Evolutionary conservation across 2,888 invertebrate species (phyloP), one percentile per base, ranked within the genome.

Genomic region (Hydriomena furcata): DNA sequence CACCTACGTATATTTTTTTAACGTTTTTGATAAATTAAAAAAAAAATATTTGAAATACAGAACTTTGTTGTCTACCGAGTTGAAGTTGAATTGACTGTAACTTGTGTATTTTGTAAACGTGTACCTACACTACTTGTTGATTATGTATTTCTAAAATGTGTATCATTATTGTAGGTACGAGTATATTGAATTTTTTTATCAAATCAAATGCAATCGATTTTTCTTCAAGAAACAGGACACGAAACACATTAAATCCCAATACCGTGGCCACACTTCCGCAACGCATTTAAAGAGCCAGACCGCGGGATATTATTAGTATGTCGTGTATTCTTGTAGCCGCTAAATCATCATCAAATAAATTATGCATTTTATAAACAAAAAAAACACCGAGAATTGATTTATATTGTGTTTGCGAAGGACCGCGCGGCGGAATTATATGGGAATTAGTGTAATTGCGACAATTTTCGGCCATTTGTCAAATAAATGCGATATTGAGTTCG

Each of bases 271-370:
- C 11, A 50, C 50, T 54, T 54, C 53, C 49, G 53, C 45, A 35
- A 35, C 32, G 10, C 49, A 43, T 32, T 38, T 41, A 30, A 31
- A 42, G 38, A 52, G 42, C 8, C 42, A 38, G 27, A 7, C 40
- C 52, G 30, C 32, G 37, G 27, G 46, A 34, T 47, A 52, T 52
- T 47, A 46, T 52, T 52, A 52, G 42, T 35, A 36, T 42, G 30
- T 34, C 31, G 10, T 50, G 31, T 51, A 36, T 47, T 28, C 42
- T 20, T 32, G 51, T 41, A 28, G 17, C 51, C 45, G 34, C 34
- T 41, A 35, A 47, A 52, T 52, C 52, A 47, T 52, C 30, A 45
- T 37, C 31, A 42, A 52, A 31, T 31, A 52, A 52, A 52, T 47
- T 52, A 46, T 47, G 47, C 37, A 52, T 52, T 45, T 47, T 43